Evolutionary conservation across 2,113 vertebrate species (phyloP), one percentile per base, ranked within the genome.

Genomic region (Oryzias curvinotus): DNA sequence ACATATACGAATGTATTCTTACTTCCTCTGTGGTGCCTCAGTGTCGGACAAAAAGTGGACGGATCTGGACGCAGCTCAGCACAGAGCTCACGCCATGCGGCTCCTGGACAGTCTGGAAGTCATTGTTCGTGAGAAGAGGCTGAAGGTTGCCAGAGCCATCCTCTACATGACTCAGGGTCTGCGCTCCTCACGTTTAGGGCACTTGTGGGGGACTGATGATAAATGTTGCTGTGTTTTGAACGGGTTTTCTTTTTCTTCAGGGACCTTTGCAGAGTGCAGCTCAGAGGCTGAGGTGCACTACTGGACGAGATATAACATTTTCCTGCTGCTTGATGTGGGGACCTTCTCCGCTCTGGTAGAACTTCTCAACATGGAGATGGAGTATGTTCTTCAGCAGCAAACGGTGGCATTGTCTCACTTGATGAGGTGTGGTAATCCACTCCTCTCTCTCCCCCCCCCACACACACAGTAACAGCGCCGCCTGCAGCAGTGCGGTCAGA

Each of bases 311-410:
- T 97, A 98, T 66, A 99, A 99, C 85, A 81, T 95, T 79, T 99
- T 98, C 76, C 90, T 99, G 19, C 78, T 99, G 75, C 86, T 98
- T 80, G 95, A 98, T 28, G 95, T 95, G 65, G 97, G 97, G 19
- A 96, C 96, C 0, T 98, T 99, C 86, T 93, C 93, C 6, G 97
- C 97, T 41, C 76, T 99, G 81, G 95, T 99, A 88, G 97, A 99
- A 80, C 93, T 98, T 70, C 95, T 99, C 54, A 99, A 98, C 93
- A 98, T 99, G 97, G 97, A 99, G 81, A 97, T 98, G 0, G 97
- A 98, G 97, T 99, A 91, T 90, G 94, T 89, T 54, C 5, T 57
- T 26, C 4, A 52, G 14, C 15, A 16, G 12, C 15, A 52, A 52
- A 26, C 19, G 18, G 5, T 53, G 50, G 8, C 1, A 44, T 19